These are phyloP conservation scores for Mesorhabditis belari DNA, from an alignment of 2,888 invertebrate genomes.

Conservation along the genomic window DNA sequence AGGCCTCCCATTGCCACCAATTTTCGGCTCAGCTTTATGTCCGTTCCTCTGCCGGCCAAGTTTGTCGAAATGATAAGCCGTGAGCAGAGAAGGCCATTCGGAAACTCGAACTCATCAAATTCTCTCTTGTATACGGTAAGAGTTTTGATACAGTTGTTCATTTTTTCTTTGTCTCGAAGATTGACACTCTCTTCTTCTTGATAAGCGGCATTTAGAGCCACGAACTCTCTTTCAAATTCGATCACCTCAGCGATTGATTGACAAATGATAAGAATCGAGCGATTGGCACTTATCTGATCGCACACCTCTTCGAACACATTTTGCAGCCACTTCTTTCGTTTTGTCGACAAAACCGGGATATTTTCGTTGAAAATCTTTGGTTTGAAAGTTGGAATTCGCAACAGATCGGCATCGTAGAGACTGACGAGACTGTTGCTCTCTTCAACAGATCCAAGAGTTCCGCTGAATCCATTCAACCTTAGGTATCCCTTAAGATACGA, in stretches of 20 bases:
- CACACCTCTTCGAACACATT: conserved; percentile 1
- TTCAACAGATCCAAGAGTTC: conserved; percentile 52
- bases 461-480: conserved; percentile 53
- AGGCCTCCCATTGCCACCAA: conserved; percentile 51
- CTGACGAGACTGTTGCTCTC: conserved; percentile 24
- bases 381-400: conserved; percentile 11
- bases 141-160: neutral
- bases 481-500: conserved; percentile 21
- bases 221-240: neutral
- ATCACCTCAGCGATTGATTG: conserved; percentile 14
- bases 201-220: too few species aligned
- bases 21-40: conserved; percentile 45
- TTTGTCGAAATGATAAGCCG: conserved; percentile 54
- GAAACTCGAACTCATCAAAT: conserved; percentile 6
- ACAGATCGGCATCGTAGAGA: conserved; percentile 7
- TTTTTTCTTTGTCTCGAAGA: neutral
- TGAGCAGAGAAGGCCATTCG: neutral
- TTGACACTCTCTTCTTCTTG: neutral
- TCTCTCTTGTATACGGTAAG: conserved; percentile 9
- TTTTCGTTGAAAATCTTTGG: conserved; percentile 12
- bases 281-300: conserved; percentile 10
- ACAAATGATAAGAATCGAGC: conserved; percentile 51
- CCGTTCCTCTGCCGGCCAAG: conserved; percentile 55
- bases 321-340: conserved; percentile 7
- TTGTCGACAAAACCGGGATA: neutral